Conservation (phyloP, 2,113 vertebrate genomes). For the Electrona antarctica region DNA sequence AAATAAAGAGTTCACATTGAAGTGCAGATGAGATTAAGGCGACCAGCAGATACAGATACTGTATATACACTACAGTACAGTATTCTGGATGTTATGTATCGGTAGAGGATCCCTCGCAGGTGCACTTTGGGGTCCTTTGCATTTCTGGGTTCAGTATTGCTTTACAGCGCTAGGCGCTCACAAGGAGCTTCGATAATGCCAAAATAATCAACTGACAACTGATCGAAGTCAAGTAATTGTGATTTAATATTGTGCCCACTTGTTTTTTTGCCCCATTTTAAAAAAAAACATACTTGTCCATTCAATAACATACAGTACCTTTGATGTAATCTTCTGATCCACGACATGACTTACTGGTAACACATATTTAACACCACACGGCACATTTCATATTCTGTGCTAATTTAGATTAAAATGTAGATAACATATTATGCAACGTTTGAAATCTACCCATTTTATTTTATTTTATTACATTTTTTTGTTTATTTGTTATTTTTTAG, state of each 20-base stretch:
- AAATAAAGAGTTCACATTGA: conserved; percentile 44
- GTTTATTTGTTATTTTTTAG: neutral
- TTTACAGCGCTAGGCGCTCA: neutral
- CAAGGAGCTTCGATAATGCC: neutral
- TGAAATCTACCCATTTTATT: neutral
- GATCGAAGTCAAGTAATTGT: neutral
- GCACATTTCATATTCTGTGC: conserved; percentile 9
- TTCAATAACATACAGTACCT: conserved; percentile 43
- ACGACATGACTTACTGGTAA: neutral
- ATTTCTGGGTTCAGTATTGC: conserved; percentile 54
- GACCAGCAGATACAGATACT: conserved; percentile 42
- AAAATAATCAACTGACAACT: neutral
- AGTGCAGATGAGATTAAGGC: conserved; percentile 46
- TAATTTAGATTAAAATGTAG: neutral
- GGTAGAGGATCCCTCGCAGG: conserved; percentile 12
- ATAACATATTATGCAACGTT: neutral
- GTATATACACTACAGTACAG: conserved; percentile 53
- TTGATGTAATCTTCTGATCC: conserved; percentile 1
- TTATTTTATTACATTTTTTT: neutral
- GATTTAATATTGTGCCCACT: neutral
- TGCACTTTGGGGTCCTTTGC: neutral
- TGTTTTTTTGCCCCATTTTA: conserved; percentile 23
- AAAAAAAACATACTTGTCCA: conserved; percentile 33
- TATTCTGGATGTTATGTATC: conserved; percentile 50
- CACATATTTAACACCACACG: neutral